phyloP scores from a whole-genome alignment of 2,113 vertebrate genomes.

The Psephotus haematonotus region DNA sequence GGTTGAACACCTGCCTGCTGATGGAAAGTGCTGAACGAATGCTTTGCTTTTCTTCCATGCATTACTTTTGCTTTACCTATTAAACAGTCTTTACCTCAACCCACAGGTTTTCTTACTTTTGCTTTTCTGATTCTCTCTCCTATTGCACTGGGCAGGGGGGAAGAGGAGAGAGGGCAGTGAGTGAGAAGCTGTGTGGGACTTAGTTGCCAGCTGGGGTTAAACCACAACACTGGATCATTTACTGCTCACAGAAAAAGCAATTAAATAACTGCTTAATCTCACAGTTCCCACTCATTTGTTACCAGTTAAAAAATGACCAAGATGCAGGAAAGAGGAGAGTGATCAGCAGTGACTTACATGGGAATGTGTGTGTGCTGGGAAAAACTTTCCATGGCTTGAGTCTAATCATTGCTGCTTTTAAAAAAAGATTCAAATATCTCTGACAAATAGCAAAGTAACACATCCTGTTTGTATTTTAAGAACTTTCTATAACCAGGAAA shows the following conservation, averaged over 20 bases:
- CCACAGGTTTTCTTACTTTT: not conserved
- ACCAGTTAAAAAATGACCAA: not conserved
- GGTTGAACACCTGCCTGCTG: not conserved
- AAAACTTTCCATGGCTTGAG: not conserved
- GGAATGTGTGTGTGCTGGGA: not conserved
- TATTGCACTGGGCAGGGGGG: not conserved
- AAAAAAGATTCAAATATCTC: not conserved
- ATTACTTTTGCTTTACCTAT: not conserved
- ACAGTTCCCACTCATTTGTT: not conserved
- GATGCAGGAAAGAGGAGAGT: not conserved
- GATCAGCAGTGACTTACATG: not conserved
- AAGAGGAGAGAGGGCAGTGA: not conserved
- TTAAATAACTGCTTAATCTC: not conserved
- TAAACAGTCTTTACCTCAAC: not conserved
- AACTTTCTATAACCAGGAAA: not conserved
- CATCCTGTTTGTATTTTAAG: not conserved
- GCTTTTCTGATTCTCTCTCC: not conserved
- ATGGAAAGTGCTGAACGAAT: not conserved
- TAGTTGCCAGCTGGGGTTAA: not conserved
- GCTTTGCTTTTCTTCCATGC: not conserved
- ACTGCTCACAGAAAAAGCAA: not conserved
- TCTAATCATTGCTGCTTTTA: not conserved
- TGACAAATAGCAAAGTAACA: not conserved
- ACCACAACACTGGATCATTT: not conserved
- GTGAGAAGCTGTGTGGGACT: not conserved